A percentile compares a stretch with the other conserved stretches of the same genome.
Conservation (phyloP, 2,797 vertebrate genomes). For the Thaleichthys pacificus region DNA sequence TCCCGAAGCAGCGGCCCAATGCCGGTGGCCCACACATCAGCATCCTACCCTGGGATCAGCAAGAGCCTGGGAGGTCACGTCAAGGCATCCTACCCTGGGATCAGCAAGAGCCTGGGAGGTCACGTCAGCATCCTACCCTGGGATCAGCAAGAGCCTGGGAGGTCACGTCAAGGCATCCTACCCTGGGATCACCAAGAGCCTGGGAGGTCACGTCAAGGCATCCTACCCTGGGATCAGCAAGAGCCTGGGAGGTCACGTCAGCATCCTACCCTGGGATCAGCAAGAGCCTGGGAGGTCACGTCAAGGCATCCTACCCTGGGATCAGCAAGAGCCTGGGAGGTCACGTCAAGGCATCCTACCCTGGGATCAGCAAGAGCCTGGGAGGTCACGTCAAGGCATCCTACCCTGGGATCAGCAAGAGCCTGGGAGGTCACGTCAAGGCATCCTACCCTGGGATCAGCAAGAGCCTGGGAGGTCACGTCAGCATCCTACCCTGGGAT, state of each 20-base stretch:
- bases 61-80: slow-evolving; percentile 22
- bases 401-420: slow-evolving; percentile 24
- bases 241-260: slow-evolving; percentile 22
- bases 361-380: slow-evolving; percentile 28
- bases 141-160: slow-evolving; percentile 33
- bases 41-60: slow-evolving; percentile 25
- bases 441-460: slow-evolving; percentile 30
- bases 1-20: background rate
- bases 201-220: slow-evolving; percentile 26
- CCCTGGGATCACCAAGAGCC: slow-evolving; percentile 29
- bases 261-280: slow-evolving; percentile 26
- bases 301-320: slow-evolving; percentile 26
- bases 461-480: slow-evolving; percentile 22
- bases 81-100: slow-evolving; percentile 29
- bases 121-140: slow-evolving; percentile 20
- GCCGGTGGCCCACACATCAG: slow-evolving; percentile 11
- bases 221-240: slow-evolving; percentile 25
- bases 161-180: slow-evolving; percentile 21
- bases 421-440: slow-evolving; percentile 24
- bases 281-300: slow-evolving; percentile 22
- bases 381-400: slow-evolving; percentile 25
- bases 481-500: slow-evolving; percentile 31
- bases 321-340: slow-evolving; percentile 31
- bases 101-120: slow-evolving; percentile 28
- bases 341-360: slow-evolving; percentile 21